These are phyloP conservation scores for Garrulus glandarius DNA, from an alignment of 2,797 vertebrate species.

Conservation along the genomic window DNA sequence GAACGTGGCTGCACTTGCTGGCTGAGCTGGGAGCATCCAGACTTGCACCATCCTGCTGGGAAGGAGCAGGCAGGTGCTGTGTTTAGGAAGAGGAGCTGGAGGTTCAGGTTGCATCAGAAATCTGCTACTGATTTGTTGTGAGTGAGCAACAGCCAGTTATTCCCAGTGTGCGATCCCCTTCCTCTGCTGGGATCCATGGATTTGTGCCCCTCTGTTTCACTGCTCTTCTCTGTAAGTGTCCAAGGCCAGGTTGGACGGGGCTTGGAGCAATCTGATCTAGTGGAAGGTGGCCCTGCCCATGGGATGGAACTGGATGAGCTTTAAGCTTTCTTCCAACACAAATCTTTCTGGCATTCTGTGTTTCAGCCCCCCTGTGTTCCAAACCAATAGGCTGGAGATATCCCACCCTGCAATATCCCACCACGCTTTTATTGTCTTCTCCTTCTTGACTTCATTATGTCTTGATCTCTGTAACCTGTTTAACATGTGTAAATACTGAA, in stretches of 20 bases:
- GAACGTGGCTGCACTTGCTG: fast-evolving
- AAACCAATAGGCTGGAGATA: background rate
- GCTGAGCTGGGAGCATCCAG: background rate
- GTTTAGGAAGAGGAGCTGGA: background rate
- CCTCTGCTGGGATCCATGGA: background rate
- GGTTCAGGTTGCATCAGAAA: background rate
- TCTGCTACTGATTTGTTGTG: fast-evolving
- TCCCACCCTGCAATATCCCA: background rate
- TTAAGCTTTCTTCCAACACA: background rate
- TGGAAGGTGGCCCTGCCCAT: background rate
- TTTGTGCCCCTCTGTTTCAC: background rate
- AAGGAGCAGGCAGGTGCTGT: background rate
- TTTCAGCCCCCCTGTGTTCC: background rate
- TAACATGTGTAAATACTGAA: slow-evolving; percentile 9
- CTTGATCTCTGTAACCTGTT: slow-evolving; percentile 16
- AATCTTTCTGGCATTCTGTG: background rate
- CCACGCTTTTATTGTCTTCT: background rate
- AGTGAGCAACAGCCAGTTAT: background rate
- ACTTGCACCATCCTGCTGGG: background rate
- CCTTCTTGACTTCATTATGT: background rate
- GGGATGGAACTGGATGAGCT: background rate
- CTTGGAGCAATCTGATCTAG: background rate
- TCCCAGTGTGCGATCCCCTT: background rate
- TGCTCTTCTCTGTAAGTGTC: background rate
- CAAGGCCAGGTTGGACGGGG: background rate